These are phyloP conservation scores for Brachyhypopomus gauderio DNA, from an alignment of 2,113 vertebrate genomes.

Conservation along the genomic window DNA sequence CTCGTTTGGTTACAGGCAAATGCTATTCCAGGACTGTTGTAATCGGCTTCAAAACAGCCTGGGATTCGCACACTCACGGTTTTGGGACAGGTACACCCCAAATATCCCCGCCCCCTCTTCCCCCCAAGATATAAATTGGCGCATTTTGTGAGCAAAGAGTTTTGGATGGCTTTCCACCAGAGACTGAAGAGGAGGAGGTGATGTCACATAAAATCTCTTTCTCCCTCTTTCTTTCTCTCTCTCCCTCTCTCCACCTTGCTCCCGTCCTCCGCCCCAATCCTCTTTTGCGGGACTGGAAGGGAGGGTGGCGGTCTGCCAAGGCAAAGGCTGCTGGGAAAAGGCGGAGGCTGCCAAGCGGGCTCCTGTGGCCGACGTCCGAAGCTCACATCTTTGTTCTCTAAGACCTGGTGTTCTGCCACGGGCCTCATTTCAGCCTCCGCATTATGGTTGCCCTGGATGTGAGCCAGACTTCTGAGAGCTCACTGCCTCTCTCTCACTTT, in stretches of 20 bases:
- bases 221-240: slow-evolving; percentile 77
- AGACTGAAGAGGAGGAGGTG: slow-evolving; percentile 73
- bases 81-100: slow-evolving; percentile 18
- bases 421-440: slow-evolving; percentile 83
- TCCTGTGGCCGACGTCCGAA: slow-evolving; percentile 81
- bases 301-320: slow-evolving; percentile 85
- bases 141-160: slow-evolving; percentile 36
- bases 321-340: slow-evolving; percentile 92
- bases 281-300: slow-evolving; percentile 87
- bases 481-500: slow-evolving; percentile 44
- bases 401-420: slow-evolving; percentile 83
- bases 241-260: slow-evolving; percentile 1
- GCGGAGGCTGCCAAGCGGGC: slow-evolving; percentile 80
- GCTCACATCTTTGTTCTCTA: slow-evolving; percentile 92
- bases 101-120: background rate
- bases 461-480: slow-evolving; percentile 76
- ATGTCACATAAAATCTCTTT: slow-evolving; percentile 77
- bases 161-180: slow-evolving; percentile 78
- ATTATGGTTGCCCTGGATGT: slow-evolving; percentile 84
- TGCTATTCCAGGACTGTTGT: background rate
- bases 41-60: slow-evolving; percentile 6
- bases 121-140: slow-evolving; percentile 45
- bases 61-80: slow-evolving; percentile 10
- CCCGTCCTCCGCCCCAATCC: slow-evolving; percentile 75
- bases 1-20: background rate